Percentiles rank a stretch among this genome's conserved stretches.
phyloP scores from a whole-genome alignment of 2,113 vertebrate species.

The Oncorhynchus nerka region DNA sequence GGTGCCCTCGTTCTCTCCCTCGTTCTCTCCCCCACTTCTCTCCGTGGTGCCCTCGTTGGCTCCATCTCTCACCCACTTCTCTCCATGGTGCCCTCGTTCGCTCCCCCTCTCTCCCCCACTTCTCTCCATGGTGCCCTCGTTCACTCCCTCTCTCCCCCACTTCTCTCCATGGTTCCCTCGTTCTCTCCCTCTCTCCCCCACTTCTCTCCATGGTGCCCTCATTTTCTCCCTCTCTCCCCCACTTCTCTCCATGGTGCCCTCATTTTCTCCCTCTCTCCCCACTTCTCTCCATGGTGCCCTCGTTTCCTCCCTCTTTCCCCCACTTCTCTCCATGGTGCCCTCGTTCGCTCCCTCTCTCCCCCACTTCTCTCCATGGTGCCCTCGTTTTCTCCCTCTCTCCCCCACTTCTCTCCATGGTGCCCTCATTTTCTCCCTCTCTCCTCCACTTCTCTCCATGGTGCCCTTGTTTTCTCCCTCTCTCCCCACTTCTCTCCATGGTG shows the following conservation, averaged over 20 bases:
- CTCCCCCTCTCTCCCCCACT: constrained; percentile 29
- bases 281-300: constrained; percentile 10
- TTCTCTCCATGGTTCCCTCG: background rate
- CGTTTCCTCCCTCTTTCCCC: background rate
- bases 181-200: constrained; percentile 25
- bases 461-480: constrained; percentile 12
- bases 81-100: constrained; percentile 1
- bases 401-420: constrained; percentile 24
- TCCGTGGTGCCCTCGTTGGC: background rate
- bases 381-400: constrained; percentile 6
- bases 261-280: constrained; percentile 17
- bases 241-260: constrained; percentile 21
- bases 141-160: constrained; percentile 27
- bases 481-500: constrained; percentile 25
- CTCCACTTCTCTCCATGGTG: constrained; percentile 21
- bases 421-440: constrained; percentile 12
- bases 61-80: constrained; percentile 33
- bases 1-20: constrained; percentile 3
- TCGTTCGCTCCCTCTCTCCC: constrained; percentile 8
- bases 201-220: constrained; percentile 15
- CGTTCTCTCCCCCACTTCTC: constrained; percentile 28
- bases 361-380: constrained; percentile 22
- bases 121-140: constrained; percentile 4
- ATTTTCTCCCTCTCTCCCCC: constrained; percentile 18
- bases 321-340: constrained; percentile 4